Evolutionary conservation across 92 coral and sea anemone genomes (phyloP), one percentile per base, ranked within the genome.

Genomic region (Galaxea fascicularis): DNA sequence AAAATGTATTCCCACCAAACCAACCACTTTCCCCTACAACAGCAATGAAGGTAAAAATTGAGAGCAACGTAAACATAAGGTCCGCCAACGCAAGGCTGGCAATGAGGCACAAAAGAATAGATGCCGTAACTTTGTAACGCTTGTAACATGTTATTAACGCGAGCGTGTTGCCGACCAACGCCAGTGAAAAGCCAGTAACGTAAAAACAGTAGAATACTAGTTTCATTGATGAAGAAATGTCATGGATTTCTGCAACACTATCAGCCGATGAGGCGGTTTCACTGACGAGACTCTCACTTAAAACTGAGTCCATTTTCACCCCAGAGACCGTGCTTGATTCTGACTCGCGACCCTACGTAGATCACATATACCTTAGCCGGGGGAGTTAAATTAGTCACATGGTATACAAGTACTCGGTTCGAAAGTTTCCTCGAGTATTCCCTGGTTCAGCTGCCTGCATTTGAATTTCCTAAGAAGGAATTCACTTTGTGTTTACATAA

Each of bases 51-150:
- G 91, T 95, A 41, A 83, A 83, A 53, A 86, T 88, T 18, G 97
- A 92, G 17, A 93, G 74, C 47, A 93, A 77, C 20, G 94, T 87
- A 71, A 93, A 93, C 57, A 93, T 75, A 21, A 93, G 52, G 71
- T 93, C 97, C 7, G 97, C 95, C n/a, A 65, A 16, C 3, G 94
- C 94, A 56, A 93, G 67, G 72, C 97, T 93, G 25, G 97, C 97
- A 57, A 93, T 91, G 71, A 77, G 91, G 49, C 91, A 85, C 22
- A 93, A 76, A 25, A 93, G 81, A 8, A 93, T 82, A 0, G 93
- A 86, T 3, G 97, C 76, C 1, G 93, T 82, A 29, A 39, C 72
- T 65, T 78, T 85, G 89, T 81, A 91, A 69, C 86, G 87, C 88
- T 91, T 93, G 73, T 93, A 93, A 44, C 97, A 91, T 21, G 95